These are phyloP conservation scores for Sinocyclocheilus rhinocerous DNA, from an alignment of 2,113 vertebrate species.

Conservation along the genomic window DNA sequence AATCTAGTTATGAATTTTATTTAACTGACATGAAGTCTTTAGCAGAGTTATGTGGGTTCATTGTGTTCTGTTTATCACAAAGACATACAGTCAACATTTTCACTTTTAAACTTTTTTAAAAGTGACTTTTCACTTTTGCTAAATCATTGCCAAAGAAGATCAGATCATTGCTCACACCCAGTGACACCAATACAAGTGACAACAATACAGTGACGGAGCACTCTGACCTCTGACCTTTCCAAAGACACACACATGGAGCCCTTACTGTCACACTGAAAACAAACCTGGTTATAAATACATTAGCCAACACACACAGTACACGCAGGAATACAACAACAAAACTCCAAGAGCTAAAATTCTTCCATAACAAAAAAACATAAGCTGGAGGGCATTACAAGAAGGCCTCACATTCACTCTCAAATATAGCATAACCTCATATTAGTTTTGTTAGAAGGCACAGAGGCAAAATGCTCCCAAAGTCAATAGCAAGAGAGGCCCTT, in stretches of 20 bases:
- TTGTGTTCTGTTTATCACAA: not conserved
- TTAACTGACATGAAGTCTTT: not conserved
- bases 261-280: not conserved
- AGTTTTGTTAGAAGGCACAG: conserved; percentile 42
- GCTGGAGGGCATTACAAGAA: not conserved
- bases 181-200: conserved; percentile 10
- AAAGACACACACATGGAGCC: conserved; percentile 7
- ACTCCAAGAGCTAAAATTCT: conserved; percentile 25
- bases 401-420: conserved; percentile 16
- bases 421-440: conserved; percentile 22
- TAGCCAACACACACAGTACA: not conserved
- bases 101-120: not conserved
- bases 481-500: conserved; percentile 29
- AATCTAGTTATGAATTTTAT: not conserved
- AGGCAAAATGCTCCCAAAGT: conserved; percentile 38
- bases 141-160: conserved; percentile 2
- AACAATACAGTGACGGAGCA: not conserved
- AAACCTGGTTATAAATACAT: conserved; percentile 9
- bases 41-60: not conserved
- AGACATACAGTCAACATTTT: not conserved
- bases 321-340: not conserved
- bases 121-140: not conserved
- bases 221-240: conserved; percentile 37
- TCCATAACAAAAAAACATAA: conserved; percentile 29
- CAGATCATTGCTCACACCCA: conserved; percentile 3